Conservation (phyloP, 2,797 vertebrate species). For the Platyrinchus mystaceus region DNA sequence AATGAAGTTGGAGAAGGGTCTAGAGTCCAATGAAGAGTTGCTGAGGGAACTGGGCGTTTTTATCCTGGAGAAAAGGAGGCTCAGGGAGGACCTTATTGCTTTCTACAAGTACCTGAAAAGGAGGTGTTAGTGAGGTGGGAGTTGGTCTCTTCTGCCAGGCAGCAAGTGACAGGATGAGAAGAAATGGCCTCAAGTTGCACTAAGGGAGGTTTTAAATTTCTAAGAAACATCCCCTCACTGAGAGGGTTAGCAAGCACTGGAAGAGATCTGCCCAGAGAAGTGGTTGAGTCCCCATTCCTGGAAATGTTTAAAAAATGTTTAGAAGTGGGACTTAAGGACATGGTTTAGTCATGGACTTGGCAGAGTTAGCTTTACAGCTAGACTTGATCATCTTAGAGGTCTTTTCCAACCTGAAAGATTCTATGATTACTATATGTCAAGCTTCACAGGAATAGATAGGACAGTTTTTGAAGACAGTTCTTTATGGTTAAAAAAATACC, state of each 20-base stretch:
- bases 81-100: background rate
- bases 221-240: background rate
- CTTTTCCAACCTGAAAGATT: background rate
- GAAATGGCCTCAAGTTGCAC: background rate
- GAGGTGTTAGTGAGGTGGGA: background rate
- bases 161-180: background rate
- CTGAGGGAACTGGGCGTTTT: background rate
- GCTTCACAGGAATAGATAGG: background rate
- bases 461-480: background rate
- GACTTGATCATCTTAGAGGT: background rate
- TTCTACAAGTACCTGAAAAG: background rate
- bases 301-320: background rate
- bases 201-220: background rate
- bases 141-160: background rate
- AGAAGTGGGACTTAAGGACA: background rate
- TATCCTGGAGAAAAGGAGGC: background rate
- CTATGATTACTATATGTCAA: background rate
- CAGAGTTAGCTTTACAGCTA: background rate
- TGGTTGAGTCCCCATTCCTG: background rate
- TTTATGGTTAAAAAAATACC: background rate
- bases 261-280: background rate
- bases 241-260: background rate
- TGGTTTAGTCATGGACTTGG: accelerated
- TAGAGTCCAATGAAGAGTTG: background rate
- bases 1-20: background rate